Percentiles rank a stretch among this genome's conserved stretches.
These are phyloP conservation scores for Iphiclides podalirius DNA, from an alignment of 2,888 invertebrate genomes.

Conservation along the genomic window DNA sequence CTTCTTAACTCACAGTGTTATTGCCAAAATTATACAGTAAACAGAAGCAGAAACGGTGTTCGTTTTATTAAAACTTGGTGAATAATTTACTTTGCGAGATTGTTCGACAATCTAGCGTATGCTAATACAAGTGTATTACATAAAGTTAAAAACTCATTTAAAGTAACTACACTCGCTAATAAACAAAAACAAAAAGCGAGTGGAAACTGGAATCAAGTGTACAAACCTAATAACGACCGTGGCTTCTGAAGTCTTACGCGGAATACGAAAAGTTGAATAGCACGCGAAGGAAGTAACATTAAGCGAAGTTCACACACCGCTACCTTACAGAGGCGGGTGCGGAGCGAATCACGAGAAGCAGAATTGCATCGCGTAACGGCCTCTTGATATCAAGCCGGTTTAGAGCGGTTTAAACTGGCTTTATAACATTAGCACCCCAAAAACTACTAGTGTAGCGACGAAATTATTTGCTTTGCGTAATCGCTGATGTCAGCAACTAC, in stretches of 20 bases:
- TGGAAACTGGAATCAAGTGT: neutral
- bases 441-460: conserved; percentile 32
- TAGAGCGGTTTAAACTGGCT: conserved; percentile 62
- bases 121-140: too few species aligned
- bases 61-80: too few species aligned
- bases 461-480: conserved; percentile 41
- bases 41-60: too few species aligned
- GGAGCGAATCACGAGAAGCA: conserved; percentile 56
- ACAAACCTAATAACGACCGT: neutral
- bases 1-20: too few species aligned
- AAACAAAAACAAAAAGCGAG: neutral
- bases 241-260: neutral
- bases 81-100: too few species aligned
- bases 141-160: too few species aligned
- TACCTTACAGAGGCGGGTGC: conserved; percentile 42
- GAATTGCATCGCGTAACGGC: conserved; percentile 21
- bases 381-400: conserved; percentile 66
- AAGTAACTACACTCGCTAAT: too few species aligned
- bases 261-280: neutral
- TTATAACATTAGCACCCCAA: conserved; percentile 67
- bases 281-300: conserved; percentile 47
- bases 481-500: neutral
- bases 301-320: conserved; percentile 41
- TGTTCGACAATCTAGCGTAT: too few species aligned
- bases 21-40: too few species aligned